These are phyloP conservation scores for Oxyura jamaicensis DNA, from an alignment of 2,113 vertebrate genomes.

Conservation along the genomic window DNA sequence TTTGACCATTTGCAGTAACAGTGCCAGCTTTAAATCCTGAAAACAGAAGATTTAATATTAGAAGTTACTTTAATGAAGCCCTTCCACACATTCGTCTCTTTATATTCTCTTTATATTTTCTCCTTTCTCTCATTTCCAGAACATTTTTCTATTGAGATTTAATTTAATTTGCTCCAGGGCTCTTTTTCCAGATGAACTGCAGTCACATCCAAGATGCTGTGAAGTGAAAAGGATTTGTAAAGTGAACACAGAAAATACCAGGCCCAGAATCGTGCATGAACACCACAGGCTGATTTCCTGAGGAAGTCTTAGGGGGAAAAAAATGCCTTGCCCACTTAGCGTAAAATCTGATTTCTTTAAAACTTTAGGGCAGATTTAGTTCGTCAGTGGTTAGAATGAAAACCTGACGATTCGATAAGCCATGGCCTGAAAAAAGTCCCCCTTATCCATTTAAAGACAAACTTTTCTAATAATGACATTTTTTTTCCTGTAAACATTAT, in stretches of 20 bases:
- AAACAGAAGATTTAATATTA: not conserved
- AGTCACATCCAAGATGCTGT: not conserved
- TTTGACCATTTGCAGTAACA: not conserved
- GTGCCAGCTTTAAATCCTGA: not conserved
- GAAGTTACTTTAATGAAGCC: not conserved
- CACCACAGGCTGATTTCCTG: not conserved
- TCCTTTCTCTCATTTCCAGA: not conserved
- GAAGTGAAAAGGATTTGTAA: not conserved
- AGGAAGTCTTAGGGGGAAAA: not conserved
- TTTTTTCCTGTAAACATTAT: not conserved
- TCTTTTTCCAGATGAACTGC: not conserved
- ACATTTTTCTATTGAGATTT: not conserved
- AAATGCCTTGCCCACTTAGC: not conserved
- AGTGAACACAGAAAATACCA: not conserved
- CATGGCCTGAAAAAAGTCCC: not conserved
- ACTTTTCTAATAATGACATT: not conserved
- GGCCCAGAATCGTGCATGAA: not conserved
- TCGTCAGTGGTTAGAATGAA: not conserved
- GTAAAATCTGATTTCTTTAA: not conserved
- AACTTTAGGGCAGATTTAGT: not conserved
- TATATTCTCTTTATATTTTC: not conserved
- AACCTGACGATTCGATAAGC: not conserved
- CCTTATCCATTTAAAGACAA: not conserved
- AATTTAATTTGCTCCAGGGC: not conserved
- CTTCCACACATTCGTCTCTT: not conserved